Conservation (phyloP, 2,888 invertebrate species). For the Amphipoea oculea region DNA sequence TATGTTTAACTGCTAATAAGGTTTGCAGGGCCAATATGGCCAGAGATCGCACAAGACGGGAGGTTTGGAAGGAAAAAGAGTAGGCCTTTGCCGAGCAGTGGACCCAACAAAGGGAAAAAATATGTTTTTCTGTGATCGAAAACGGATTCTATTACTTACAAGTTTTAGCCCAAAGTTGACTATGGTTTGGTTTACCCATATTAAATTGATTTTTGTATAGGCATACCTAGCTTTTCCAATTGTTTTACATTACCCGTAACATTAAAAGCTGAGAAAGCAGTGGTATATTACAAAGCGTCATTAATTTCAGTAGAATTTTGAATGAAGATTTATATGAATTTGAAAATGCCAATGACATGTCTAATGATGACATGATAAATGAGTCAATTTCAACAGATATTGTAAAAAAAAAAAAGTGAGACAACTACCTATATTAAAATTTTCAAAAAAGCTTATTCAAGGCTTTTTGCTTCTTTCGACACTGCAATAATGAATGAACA, state of each 20-base stretch:
- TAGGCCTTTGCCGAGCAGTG: no score
- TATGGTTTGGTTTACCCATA: background rate
- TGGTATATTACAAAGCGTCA: constrained; percentile 13
- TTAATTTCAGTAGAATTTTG: constrained; percentile 17
- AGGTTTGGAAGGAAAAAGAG: no score
- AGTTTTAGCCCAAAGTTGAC: background rate
- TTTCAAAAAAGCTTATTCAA: background rate
- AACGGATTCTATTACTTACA: no score
- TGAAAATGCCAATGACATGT: constrained; percentile 17
- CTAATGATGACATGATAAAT: background rate
- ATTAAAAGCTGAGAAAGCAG: constrained; percentile 6
- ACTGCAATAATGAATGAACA: background rate
- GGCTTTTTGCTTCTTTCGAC: background rate
- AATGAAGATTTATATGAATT: constrained; percentile 10
- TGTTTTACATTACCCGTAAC: constrained; percentile 7
- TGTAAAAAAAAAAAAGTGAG: no score
- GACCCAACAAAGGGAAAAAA: no score
- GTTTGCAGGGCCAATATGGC: no score
- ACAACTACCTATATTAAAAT: background rate
- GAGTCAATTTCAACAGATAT: constrained; percentile 25
- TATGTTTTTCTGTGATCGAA: no score
- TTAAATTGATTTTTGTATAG: background rate
- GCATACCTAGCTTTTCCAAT: background rate
- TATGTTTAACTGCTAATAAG: no score
- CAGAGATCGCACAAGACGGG: no score